Conservation (phyloP, 2,888 invertebrate genomes). For the Graphium colonna region DNA sequence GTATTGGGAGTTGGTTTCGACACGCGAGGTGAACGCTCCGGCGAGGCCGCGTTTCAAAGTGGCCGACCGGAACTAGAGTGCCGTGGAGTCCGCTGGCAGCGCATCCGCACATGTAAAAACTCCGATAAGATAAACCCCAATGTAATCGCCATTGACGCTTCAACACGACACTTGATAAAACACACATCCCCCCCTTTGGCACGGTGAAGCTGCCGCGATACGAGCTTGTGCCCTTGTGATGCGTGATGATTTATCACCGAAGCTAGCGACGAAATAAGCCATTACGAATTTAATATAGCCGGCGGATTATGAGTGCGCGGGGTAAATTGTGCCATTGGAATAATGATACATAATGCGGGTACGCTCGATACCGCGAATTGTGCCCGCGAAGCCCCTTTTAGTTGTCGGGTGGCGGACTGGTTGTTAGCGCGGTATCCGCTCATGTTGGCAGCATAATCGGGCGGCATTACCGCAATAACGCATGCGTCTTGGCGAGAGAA, state of each 20-base stretch:
- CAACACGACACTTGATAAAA: conserved; percentile 20
- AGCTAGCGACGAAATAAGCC: conserved; percentile 59
- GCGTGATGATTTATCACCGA: conserved; percentile 39
- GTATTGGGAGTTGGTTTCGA: conserved; percentile 42
- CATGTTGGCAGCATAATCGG: conserved; percentile 14
- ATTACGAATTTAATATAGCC: conserved; percentile 64
- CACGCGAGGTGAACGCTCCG: conserved; percentile 70
- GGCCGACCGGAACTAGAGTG: conserved; percentile 25
- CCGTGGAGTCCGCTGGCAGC: conserved; percentile 16
- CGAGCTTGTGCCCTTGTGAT: conserved; percentile 23
- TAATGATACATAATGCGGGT: conserved; percentile 73
- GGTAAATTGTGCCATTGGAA: conserved; percentile 73
- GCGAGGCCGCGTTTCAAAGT: conserved; percentile 48
- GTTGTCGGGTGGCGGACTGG: conserved; percentile 10
- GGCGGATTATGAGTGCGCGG: conserved; percentile 57
- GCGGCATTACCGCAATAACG: conserved; percentile 8
- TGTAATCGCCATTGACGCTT: conserved; percentile 23
- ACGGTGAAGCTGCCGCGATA: background rate
- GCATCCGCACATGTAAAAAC: conserved; percentile 18
- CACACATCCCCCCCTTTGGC: conserved; percentile 7
- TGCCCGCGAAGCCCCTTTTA: conserved; percentile 27
- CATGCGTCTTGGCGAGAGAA: conserved; percentile 14
- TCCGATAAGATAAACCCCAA: conserved; percentile 17
- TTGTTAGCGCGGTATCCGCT: conserved; percentile 7
- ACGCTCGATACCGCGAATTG: conserved; percentile 50